A percentile compares a stretch with the other conserved stretches of the same genome.
Evolutionary conservation across 2,797 vertebrate species (phyloP).

Genomic region (Danio kyathit): DNA sequence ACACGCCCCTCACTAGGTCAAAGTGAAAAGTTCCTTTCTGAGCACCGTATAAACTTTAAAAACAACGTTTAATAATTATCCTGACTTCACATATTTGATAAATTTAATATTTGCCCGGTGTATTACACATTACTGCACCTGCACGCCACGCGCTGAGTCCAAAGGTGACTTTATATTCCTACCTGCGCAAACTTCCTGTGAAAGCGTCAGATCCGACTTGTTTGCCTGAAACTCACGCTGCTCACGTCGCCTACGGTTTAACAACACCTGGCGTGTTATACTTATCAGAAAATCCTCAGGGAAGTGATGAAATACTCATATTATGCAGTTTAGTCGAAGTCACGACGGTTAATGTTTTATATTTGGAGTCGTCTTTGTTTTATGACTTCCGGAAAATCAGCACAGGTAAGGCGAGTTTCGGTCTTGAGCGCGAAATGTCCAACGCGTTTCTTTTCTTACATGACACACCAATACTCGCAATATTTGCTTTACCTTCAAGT

Average conservation of each 20-base stretch:
- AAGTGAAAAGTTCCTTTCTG: background rate
- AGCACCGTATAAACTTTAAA: background rate
- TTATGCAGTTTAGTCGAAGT: background rate
- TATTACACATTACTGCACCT: slow-evolving; percentile 3
- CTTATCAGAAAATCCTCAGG: background rate
- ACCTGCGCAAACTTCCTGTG: slow-evolving; percentile 69
- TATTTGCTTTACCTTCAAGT: background rate
- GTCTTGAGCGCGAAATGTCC: slow-evolving; percentile 38
- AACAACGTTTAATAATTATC: background rate
- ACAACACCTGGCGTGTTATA: slow-evolving; percentile 64
- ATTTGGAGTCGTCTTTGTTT: slow-evolving; percentile 66
- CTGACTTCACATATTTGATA: background rate
- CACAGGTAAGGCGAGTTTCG: slow-evolving; percentile 84
- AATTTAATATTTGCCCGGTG: background rate
- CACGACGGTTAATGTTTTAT: background rate
- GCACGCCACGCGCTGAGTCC: background rate
- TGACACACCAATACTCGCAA: background rate
- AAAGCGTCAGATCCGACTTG: slow-evolving; percentile 59
- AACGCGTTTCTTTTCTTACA: slow-evolving; percentile 9
- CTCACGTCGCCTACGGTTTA: slow-evolving; percentile 56
- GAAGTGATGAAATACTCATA: background rate
- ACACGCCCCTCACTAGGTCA: background rate
- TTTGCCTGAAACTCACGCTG: slow-evolving; percentile 74
- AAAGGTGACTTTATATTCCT: slow-evolving; percentile 23
- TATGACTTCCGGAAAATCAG: slow-evolving; percentile 78